Conservation (phyloP, 2,888 invertebrate species). For the Notodonta ziczac region DNA sequence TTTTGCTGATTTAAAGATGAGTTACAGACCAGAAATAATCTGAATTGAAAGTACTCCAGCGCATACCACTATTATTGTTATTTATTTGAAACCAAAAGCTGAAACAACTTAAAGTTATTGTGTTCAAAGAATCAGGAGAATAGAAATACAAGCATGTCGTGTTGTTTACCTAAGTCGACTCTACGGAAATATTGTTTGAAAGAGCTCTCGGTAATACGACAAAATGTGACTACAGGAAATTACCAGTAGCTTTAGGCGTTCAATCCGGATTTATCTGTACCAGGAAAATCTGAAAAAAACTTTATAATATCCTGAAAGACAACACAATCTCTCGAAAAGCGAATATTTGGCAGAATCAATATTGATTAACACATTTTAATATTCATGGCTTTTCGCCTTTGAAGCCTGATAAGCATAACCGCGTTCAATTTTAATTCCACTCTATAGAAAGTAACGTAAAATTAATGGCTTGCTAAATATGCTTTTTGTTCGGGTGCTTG, state of each 20-base stretch:
- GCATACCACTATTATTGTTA: no score
- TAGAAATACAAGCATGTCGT: background rate
- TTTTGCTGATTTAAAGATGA: background rate
- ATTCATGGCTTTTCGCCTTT: slow-evolving; percentile 34
- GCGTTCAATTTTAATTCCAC: slow-evolving; percentile 40
- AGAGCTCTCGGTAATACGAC: background rate
- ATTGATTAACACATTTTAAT: slow-evolving; percentile 39
- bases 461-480: slow-evolving; percentile 37
- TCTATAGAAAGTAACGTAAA: slow-evolving; percentile 29
- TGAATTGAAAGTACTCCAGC: no score
- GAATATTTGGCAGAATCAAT: slow-evolving; percentile 15
- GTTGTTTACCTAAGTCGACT: no score
- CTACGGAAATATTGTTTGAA: background rate
- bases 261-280: background rate
- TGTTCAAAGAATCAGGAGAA: no score
- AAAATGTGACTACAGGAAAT: slow-evolving; percentile 1
- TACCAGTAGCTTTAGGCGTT: background rate
- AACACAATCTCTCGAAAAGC: background rate
- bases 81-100: no score
- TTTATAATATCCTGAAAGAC: background rate
- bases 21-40: background rate
- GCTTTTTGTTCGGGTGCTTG: background rate
- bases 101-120: no score
- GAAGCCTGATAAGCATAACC: slow-evolving; percentile 31
- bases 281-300: background rate